Base-by-base conservation (phyloP, 2,888 invertebrate species). In the Ectobius pallidus region DNA sequence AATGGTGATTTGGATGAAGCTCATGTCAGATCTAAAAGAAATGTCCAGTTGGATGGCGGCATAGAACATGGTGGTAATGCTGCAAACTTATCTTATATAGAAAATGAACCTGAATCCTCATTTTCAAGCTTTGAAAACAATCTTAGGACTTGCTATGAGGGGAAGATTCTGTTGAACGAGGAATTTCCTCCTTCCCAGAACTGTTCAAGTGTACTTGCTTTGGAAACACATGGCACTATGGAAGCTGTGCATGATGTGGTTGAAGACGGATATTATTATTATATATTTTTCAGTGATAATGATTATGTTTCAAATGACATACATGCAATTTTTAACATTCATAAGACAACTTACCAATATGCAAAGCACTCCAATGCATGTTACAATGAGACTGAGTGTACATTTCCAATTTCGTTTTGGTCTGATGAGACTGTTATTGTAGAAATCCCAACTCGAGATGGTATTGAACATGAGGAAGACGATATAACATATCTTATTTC, bases 231-330 rank as follows among this genome's bases (percentile, higher is more conserved):
- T 70, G 77, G 76, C 0, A 78, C 78, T 2, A 90, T 92, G 85
- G 85, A 88, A 75, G 87, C 89, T 0, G 87, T 87, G 72, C 93
- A 94, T 78, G 88, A 92, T 77, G 91, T 94, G 27, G 84, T 87
- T 44, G 85, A 88, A 68, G 91, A 93, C 80, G 94, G 94, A 7
- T 94, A 94, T 83, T 95, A 94, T 81, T 95, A 95, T 83, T 95
- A 94, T 79, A 93, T 95, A 77, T 94, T 95, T 83, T 94, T 94
- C 80, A 94, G 93, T 78, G 93, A 95, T 81, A 94, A 94, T 83
- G 94, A 93, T 81, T 85, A 90, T 77, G 89, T 91, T 11, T 87
- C 86, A 63, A 95, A 94, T 82, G 91, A 92, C 80, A 92, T 95
- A 78, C 92, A 94, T 83, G 92, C 92, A 6, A 87, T 93, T 75